Evolutionary conservation across 2,797 vertebrate species (phyloP), one percentile per base, ranked within the genome.

Genomic region (Myripristis jacobus): DNA sequence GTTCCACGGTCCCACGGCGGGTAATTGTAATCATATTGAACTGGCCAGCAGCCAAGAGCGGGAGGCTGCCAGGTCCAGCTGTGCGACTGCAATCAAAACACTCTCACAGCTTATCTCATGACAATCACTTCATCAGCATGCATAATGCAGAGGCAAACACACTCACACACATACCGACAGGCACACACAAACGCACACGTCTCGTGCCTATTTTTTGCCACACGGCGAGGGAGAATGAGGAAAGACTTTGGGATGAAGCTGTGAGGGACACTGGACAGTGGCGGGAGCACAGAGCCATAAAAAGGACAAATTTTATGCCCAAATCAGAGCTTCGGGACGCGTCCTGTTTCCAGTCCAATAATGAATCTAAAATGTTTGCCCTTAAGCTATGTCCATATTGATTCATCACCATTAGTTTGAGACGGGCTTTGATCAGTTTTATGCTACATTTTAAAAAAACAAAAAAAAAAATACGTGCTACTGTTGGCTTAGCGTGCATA

Each of bases 21-120:
- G 79, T 83, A 82, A 88, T 85, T 79, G 87, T 75, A 81, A 84
- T 91, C 87, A 83, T 86, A 86, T 81, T 71, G 80, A 86, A 83
- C 79, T 87, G 87, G 88, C 83, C 68, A 13, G 70, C 31, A 74
- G 83, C 88, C 89, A 92, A 83, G 64, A 52, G 41, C 43, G 61
- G 58, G 72, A 56, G 55, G 22, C 73, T 70, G 83, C 82, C 85
- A 72, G 71, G 77, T 85, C 83, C 83, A 89, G 85, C 82, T 88
- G 85, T 71, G 83, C 70, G n/a, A 5, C 47, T 68, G 57, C 77
- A 83, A 88, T 90, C 81, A 89, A 85, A 90, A 81, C 69, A 71
- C 83, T 69, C 70, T 86, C 70, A 56, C 51, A 67, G 70, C 82
- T 66, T 66, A 75, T 74, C 72, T 85, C 72, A 54, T 74, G 63